Evolutionary conservation across 2,113 vertebrate species (phyloP).

Genomic region (Camelus dromedarius): DNA sequence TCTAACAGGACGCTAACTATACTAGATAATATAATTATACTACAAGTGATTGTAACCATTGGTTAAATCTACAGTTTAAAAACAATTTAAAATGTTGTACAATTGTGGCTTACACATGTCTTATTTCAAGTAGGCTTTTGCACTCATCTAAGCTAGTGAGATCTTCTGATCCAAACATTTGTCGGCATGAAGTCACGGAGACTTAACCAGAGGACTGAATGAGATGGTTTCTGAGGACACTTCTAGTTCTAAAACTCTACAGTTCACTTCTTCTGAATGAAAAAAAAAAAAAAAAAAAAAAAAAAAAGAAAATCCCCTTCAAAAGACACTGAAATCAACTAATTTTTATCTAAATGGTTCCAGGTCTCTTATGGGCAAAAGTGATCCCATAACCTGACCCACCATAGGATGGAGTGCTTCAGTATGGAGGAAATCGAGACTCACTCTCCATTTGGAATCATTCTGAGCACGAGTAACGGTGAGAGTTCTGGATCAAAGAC

Average conservation of each 20-base stretch:
- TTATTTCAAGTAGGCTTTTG: neutral
- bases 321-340: neutral
- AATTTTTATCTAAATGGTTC: neutral
- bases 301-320: neutral
- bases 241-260: slow-evolving; percentile 3
- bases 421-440: neutral
- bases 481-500: neutral
- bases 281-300: neutral
- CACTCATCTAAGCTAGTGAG: neutral
- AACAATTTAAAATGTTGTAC: neutral
- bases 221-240: neutral
- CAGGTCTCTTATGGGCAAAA: neutral
- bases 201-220: neutral
- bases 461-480: neutral
- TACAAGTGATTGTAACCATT: neutral
- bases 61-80: slow-evolving; percentile 28
- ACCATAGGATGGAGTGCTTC: neutral
- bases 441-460: neutral
- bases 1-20: neutral
- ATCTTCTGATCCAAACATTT: slow-evolving; percentile 22
- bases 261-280: neutral
- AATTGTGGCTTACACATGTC: neutral
- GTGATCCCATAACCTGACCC: neutral
- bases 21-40: neutral
- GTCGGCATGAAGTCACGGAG: neutral